Evolutionary conservation across 2,113 vertebrate genomes (phyloP), one percentile per base, ranked within the genome.

Genomic region (Dinomys branickii): DNA sequence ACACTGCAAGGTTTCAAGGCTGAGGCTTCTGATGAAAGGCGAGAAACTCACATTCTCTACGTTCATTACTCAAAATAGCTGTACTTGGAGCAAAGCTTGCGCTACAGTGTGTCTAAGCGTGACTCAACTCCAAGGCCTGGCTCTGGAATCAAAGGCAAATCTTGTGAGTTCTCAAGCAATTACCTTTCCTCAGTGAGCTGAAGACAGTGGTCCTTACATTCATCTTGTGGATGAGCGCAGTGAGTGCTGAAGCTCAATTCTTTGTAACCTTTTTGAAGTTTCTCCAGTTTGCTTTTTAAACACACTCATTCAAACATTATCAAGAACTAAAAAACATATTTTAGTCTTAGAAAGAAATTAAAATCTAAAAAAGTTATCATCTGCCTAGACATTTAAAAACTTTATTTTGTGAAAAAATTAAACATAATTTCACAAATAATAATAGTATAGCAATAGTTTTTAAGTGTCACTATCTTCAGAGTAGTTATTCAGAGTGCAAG

Each of bases 151-250:
- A 73, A 73, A n/a, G 38, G 8, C 41, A 28, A 14, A 52, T 16
- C 47, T 4, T 19, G 47, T 38, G 17, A 58, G 35, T 84, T 35
- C 85, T 83, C 41, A 22, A 75, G 19, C 17, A 19, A 16, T 41
- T 19, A 19, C 11, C 19, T 56, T 3, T 24, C 17, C 17, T 47
- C 61, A 8, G 7, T 11, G 33, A 73, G 16, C 4, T 20, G 19
- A 4, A 24, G 61, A 69, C 1, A 26, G 26, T 1, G 12, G 35
- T 28, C 17, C 30, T 24, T 16, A 3, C 12, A 30, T 47, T 30
- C 13, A 14, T 50, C 41, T 5, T 7, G 10, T 47, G 38, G 28
- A 11, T 35, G 35, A 11, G 20, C 0, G 7, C 30, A 0, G 19
- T 10, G 17, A 22, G 7, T 17, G 5, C 26, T 16, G 3, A 4